Conservation (phyloP, 1,140 invertebrate species). For the Cydia fagiglandana region DNA sequence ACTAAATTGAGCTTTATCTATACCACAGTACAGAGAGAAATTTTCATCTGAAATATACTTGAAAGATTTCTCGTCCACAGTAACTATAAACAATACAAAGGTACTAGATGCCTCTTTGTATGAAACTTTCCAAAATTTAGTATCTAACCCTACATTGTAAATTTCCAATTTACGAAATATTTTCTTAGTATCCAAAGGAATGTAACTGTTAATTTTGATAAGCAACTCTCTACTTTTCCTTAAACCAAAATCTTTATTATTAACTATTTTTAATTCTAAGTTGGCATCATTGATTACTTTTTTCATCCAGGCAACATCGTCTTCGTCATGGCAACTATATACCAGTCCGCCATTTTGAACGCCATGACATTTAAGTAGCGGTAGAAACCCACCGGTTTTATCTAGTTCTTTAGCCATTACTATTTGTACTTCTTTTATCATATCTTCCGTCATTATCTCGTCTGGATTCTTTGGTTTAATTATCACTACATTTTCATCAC, state of each 20-base stretch:
- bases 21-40: neutral
- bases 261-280: neutral
- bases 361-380: constrained; percentile 49
- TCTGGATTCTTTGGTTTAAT: constrained; percentile 16
- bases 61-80: constrained; percentile 7
- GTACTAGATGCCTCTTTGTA: neutral
- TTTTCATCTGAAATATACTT: constrained; percentile 2
- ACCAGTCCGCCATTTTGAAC: constrained; percentile 43
- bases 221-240: neutral
- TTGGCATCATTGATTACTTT: constrained; percentile 8
- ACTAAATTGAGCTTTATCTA: constrained; percentile 22
- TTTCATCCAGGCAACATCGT: constrained; percentile 32
- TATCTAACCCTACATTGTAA: neutral
- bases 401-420: constrained; percentile 36
- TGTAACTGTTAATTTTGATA: constrained; percentile 8
- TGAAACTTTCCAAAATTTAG: neutral
- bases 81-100: neutral
- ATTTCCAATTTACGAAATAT: neutral
- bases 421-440: constrained; percentile 34
- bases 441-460: constrained; percentile 29
- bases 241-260: neutral
- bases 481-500: neutral
- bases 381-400: constrained; percentile 32
- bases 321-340: constrained; percentile 48
- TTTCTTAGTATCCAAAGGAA: neutral